Conservation (phyloP, 2,797 vertebrate genomes). For the Nyctibius grandis region DNA sequence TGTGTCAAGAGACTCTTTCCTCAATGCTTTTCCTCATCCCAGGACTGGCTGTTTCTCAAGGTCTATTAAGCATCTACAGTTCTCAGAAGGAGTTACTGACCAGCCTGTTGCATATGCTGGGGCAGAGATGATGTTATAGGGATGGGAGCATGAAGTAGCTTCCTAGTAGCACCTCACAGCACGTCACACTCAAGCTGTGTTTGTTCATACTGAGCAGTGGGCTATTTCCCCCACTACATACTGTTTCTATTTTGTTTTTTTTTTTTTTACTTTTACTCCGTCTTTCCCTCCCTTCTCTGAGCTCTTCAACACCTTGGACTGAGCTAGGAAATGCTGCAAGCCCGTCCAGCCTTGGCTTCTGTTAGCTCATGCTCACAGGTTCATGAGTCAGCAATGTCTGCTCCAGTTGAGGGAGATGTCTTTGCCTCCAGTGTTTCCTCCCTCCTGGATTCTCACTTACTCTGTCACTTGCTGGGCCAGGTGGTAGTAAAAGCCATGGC, state of each 20-base stretch:
- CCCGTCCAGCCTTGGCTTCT: background rate
- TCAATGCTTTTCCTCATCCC: background rate
- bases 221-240: background rate
- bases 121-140: background rate
- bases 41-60: background rate
- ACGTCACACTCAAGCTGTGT: accelerated
- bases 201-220: background rate
- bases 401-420: background rate
- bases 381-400: background rate
- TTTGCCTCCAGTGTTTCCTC: background rate
- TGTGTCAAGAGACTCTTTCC: background rate
- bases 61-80: background rate
- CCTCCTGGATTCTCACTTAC: conserved; percentile 7
- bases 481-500: background rate
- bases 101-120: background rate
- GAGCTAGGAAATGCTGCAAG: background rate
- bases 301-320: background rate
- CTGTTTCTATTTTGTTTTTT: no score
- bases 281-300: background rate
- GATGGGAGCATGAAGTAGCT: background rate
- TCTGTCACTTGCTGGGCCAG: background rate
- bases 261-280: background rate
- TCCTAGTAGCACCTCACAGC: background rate
- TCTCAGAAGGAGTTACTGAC: background rate
- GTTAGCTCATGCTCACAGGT: background rate